Evolutionary conservation across 2,113 vertebrate genomes (phyloP).

Genomic region (Apistogramma diplotaenia): DNA sequence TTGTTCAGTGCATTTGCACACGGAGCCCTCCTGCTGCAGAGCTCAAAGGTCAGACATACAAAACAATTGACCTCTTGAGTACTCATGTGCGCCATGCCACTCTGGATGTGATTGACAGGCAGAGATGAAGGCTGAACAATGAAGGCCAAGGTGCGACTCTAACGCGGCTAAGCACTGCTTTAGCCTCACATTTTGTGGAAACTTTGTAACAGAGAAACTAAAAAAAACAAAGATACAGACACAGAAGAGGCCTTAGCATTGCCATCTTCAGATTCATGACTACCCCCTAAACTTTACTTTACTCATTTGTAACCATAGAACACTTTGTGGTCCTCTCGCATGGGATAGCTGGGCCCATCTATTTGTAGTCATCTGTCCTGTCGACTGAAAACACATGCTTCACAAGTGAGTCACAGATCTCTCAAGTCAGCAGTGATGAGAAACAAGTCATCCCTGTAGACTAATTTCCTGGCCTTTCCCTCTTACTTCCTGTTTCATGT

Average conservation of each 20-base stretch:
- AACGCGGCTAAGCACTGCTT: constrained; percentile 10
- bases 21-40: constrained; percentile 84
- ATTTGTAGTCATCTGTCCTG: constrained; percentile 59
- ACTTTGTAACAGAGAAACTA: not conserved
- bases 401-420: constrained; percentile 51
- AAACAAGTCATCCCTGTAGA: constrained; percentile 60
- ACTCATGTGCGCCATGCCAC: constrained; percentile 32
- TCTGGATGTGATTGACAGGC: constrained; percentile 56
- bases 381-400: constrained; percentile 62
- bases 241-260: constrained; percentile 8
- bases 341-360: constrained; percentile 37
- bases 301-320: constrained; percentile 43
- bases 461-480: constrained; percentile 47
- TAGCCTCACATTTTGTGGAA: constrained; percentile 33
- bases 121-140: constrained; percentile 8
- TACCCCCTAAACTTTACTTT: constrained; percentile 6
- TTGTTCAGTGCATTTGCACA: constrained; percentile 83
- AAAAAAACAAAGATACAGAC: constrained; percentile 4
- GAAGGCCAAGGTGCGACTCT: constrained; percentile 31
- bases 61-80: constrained; percentile 77
- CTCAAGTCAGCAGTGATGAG: constrained; percentile 60
- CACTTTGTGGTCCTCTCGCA: constrained; percentile 48
- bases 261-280: constrained; percentile 5
- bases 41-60: constrained; percentile 83
- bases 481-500: constrained; percentile 66